Conservation (phyloP, 2,888 invertebrate genomes). For the Metalampra italica region DNA sequence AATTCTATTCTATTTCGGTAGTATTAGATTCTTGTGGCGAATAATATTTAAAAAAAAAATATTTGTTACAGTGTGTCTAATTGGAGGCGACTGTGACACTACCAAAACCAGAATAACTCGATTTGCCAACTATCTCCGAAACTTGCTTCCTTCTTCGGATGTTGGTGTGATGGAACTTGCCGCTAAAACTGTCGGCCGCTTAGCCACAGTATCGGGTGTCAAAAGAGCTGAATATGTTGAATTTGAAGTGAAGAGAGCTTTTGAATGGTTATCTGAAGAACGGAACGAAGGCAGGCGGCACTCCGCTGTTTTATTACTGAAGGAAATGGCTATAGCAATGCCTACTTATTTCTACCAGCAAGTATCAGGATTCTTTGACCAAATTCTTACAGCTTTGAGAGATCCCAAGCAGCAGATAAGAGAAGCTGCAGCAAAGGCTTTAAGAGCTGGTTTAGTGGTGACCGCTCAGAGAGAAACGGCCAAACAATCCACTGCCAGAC, state of each 20-base stretch:
- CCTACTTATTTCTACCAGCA: slow-evolving; percentile 98
- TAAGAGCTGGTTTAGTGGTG: slow-evolving; percentile 96
- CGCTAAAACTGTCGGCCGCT: slow-evolving; percentile 95
- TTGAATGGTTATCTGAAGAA: slow-evolving; percentile 96
- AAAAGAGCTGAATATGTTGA: slow-evolving; percentile 98
- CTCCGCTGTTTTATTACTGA: slow-evolving; percentile 93
- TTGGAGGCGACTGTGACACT: slow-evolving; percentile 95
- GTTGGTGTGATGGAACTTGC: slow-evolving; percentile 97
- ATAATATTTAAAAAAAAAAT: not conserved
- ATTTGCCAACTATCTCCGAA: slow-evolving; percentile 95
- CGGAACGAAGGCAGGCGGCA: slow-evolving; percentile 94
- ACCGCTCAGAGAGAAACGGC: slow-evolving; percentile 97
- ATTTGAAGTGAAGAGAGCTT: slow-evolving; percentile 96
- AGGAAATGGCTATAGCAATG: slow-evolving; percentile 96
- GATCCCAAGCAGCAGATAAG: slow-evolving; percentile 95
- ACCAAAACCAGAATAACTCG: slow-evolving; percentile 93
- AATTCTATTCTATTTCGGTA: not conserved
- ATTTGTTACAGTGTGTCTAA: slow-evolving; percentile 87
- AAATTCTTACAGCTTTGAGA: slow-evolving; percentile 93
- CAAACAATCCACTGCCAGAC: slow-evolving; percentile 91
- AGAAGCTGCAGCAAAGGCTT: slow-evolving; percentile 94
- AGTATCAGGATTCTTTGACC: slow-evolving; percentile 95
- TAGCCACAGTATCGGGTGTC: slow-evolving; percentile 94
- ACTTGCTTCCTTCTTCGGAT: slow-evolving; percentile 93
- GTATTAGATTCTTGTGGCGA: not conserved